Evolutionary conservation across 2,113 vertebrate species (phyloP).

Genomic region (Oriolus oriolus): DNA sequence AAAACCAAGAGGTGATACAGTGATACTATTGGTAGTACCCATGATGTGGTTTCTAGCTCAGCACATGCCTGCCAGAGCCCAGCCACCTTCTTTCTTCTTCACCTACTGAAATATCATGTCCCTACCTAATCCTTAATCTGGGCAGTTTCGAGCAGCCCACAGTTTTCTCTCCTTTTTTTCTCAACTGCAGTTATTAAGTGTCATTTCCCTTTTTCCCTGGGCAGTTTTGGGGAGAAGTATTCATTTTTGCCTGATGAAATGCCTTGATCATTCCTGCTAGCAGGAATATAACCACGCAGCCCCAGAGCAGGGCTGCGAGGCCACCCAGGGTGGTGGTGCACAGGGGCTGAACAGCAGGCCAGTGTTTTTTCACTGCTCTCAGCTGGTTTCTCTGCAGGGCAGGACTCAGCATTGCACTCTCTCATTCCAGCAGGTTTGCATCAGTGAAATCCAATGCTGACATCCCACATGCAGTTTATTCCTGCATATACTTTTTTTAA

Average conservation of each 20-base stretch:
- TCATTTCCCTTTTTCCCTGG: background rate
- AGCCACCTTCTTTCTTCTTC: background rate
- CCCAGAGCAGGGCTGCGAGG: fast-evolving
- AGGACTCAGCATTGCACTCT: fast-evolving
- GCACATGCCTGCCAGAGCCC: background rate
- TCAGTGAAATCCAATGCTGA: background rate
- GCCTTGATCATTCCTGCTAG: background rate
- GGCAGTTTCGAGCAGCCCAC: background rate
- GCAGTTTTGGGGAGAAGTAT: background rate
- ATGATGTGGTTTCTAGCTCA: background rate
- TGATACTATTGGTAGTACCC: background rate
- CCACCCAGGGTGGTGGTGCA: background rate
- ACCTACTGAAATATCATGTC: background rate
- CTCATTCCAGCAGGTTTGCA: background rate
- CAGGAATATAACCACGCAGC: fast-evolving
- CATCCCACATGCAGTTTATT: background rate
- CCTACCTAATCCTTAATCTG: background rate
- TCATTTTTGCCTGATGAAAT: background rate
- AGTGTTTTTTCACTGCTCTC: background rate
- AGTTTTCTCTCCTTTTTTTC: background rate
- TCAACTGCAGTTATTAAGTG: background rate
- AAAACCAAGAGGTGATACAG: background rate
- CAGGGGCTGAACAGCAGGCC: background rate
- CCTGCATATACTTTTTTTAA: background rate
- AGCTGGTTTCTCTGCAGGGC: background rate